These are phyloP conservation scores for Copidosoma floridanum DNA, from an alignment of 1,140 invertebrate genomes.

Conservation along the genomic window DNA sequence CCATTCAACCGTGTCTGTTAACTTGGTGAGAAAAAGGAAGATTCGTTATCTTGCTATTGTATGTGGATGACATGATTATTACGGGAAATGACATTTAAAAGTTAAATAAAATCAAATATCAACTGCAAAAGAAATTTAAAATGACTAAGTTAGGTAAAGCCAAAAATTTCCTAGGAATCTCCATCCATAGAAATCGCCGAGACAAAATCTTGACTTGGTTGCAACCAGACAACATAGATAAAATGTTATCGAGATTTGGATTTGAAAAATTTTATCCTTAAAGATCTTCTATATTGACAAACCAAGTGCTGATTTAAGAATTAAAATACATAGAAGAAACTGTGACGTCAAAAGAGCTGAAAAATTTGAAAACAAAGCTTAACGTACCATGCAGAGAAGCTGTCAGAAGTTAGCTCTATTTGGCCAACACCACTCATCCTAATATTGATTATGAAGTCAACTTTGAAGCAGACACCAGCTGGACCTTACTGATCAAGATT, in stretches of 20 bases:
- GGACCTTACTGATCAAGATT: neutral
- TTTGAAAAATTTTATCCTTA: neutral
- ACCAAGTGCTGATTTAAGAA: neutral
- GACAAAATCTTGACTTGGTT: neutral
- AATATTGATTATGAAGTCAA: neutral
- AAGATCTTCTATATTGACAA: neutral
- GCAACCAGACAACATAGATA: constrained; percentile 10
- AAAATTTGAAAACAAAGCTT: neutral
- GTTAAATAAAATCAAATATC: neutral
- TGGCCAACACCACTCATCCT: neutral
- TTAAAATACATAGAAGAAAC: no score
- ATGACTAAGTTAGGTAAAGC: constrained; percentile 19
- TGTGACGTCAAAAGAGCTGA: no score
- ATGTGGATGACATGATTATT: neutral
- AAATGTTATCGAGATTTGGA: neutral
- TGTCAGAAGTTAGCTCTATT: neutral
- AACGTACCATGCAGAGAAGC: constrained; percentile 1
- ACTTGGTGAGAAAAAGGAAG: neutral
- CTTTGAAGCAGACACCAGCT: neutral
- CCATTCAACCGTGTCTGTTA: neutral
- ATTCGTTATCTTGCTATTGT: neutral
- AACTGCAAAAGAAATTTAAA: constrained; percentile 14
- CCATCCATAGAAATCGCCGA: neutral
- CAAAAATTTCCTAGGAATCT: constrained; percentile 17
- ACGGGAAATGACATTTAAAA: neutral